These are phyloP conservation scores for Falco biarmicus DNA, from an alignment of 2,797 vertebrate species.

Conservation along the genomic window DNA sequence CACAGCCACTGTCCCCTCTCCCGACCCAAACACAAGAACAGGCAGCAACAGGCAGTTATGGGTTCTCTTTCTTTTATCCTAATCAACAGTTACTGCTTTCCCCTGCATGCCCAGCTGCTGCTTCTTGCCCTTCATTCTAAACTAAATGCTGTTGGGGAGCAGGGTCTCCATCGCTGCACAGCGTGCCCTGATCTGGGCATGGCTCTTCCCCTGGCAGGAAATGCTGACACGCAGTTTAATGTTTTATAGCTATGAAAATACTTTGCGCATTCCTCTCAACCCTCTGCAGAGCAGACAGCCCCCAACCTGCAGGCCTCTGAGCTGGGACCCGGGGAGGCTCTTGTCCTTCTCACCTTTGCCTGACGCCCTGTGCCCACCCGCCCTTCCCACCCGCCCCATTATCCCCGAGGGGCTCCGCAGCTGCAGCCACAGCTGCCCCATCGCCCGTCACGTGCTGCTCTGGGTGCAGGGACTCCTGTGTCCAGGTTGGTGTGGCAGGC, in stretches of 20 bases:
- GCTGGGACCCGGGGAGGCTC: neutral
- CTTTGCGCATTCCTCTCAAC: neutral
- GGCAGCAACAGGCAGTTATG: neutral
- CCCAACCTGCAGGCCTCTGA: rapidly evolving
- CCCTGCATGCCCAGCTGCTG: neutral
- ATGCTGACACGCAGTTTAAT: neutral
- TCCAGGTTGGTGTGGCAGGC: rapidly evolving
- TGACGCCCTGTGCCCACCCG: neutral
- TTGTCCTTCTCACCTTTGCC: neutral
- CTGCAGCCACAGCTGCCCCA: neutral
- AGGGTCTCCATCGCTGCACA: rapidly evolving
- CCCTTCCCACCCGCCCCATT: neutral
- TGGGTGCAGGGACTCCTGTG: neutral
- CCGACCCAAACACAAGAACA: neutral
- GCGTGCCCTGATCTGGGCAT: neutral
- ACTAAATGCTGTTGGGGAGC: neutral
- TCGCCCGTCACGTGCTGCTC: rapidly evolving
- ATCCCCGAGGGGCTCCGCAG: neutral
- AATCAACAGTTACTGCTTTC: neutral
- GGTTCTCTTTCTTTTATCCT: neutral
- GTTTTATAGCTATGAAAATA: neutral
- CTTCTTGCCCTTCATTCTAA: neutral
- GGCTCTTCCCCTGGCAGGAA: neutral
- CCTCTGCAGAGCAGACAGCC: neutral
- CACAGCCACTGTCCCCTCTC: rapidly evolving